A percentile compares a stretch with the other conserved stretches of the same genome.
Evolutionary conservation across 2,113 vertebrate genomes (phyloP).

Genomic region (Anguilla rostrata): DNA sequence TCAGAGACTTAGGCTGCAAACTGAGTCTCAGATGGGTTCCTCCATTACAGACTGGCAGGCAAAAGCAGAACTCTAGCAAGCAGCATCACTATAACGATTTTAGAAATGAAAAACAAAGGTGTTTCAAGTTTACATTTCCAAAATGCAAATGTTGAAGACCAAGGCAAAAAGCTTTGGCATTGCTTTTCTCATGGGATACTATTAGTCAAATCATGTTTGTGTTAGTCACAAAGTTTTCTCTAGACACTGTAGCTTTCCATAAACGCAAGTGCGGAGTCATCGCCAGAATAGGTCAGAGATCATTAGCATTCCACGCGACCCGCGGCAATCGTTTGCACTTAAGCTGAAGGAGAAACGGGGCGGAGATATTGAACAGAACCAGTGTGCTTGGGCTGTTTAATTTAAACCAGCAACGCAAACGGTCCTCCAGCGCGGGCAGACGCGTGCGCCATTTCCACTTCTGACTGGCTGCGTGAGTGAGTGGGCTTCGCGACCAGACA

Average conservation of each 20-base stretch:
- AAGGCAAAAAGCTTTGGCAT: background rate
- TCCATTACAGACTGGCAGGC: background rate
- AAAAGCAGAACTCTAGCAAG: background rate
- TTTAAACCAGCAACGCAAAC: background rate
- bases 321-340: constrained; percentile 18
- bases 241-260: background rate
- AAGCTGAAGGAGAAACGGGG: background rate
- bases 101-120: too few species aligned
- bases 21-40: background rate
- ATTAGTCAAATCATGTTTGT: background rate
- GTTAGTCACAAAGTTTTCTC: background rate
- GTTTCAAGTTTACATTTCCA: too few species aligned
- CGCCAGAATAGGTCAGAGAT: background rate
- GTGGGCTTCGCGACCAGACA: too few species aligned
- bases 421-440: background rate
- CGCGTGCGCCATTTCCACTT: too few species aligned
- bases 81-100: background rate
- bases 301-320: constrained; percentile 26
- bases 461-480: too few species aligned
- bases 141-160: background rate
- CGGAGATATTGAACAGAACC: background rate
- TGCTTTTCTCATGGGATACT: background rate
- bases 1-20: background rate
- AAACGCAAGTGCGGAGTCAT: background rate
- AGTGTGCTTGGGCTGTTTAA: constrained; percentile 10